Conservation (phyloP, 2,113 vertebrate genomes). For the Thinocorus orbignyianus region DNA sequence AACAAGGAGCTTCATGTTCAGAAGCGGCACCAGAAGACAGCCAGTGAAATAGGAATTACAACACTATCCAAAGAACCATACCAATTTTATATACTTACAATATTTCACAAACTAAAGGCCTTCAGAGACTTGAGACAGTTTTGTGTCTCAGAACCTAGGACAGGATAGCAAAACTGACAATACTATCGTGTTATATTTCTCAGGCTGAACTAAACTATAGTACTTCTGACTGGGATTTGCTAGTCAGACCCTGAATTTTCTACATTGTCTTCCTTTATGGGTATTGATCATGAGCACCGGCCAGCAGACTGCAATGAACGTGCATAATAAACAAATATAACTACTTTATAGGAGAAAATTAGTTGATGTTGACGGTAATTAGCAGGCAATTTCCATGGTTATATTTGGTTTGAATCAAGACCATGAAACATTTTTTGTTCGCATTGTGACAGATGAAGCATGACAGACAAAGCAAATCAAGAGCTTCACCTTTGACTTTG, state of each 20-base stretch:
- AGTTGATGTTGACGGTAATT: slow-evolving; percentile 40
- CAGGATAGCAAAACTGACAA: neutral
- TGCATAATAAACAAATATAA: slow-evolving; percentile 29
- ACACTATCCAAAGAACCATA: neutral
- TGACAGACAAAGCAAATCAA: neutral
- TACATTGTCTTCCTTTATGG: slow-evolving; percentile 3
- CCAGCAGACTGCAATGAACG: slow-evolving; percentile 12
- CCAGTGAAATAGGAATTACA: neutral
- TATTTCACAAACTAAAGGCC: neutral
- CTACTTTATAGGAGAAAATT: slow-evolving; percentile 11
- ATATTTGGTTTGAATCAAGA: slow-evolving; percentile 12
- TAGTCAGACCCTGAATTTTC: neutral
- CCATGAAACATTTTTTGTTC: neutral
- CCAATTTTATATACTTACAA: neutral
- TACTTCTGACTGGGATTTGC: neutral
- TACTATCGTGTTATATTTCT: neutral
- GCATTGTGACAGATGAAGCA: neutral
- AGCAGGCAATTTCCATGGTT: slow-evolving; percentile 12
- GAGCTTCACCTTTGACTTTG: neutral
- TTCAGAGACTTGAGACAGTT: neutral
- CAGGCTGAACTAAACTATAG: neutral
- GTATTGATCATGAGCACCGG: slow-evolving; percentile 29
- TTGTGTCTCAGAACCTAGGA: neutral
- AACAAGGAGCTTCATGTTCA: neutral
- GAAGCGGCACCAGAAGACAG: neutral